Conservation (phyloP, 2,888 invertebrate species). For the Agrotis exclamationis region DNA sequence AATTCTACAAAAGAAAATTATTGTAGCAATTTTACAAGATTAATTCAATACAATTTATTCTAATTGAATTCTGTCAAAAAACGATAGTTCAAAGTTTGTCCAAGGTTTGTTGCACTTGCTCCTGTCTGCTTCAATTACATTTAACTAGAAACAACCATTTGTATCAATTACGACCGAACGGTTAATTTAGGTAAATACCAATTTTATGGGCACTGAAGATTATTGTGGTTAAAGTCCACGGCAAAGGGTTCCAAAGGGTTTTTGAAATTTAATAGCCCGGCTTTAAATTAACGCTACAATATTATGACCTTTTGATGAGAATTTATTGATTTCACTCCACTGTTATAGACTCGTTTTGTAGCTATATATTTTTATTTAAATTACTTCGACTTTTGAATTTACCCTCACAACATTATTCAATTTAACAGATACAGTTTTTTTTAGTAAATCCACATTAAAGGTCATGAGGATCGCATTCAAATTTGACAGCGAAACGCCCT, state of each 20-base stretch:
- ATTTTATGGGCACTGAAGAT: conserved; percentile 86
- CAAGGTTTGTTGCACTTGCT: conserved; percentile 76
- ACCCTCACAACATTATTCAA: conserved; percentile 24
- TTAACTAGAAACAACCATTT: conserved; percentile 89
- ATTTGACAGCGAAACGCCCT: conserved; percentile 67
- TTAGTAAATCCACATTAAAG: conserved; percentile 54
- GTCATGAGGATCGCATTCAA: conserved; percentile 68
- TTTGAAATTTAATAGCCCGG: conserved; percentile 81
- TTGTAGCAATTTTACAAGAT: conserved; percentile 29
- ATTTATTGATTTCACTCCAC: conserved; percentile 76
- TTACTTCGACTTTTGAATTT: conserved; percentile 43
- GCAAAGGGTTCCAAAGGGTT: conserved; percentile 80
- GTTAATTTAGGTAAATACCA: conserved; percentile 90
- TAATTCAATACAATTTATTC: conserved; percentile 54
- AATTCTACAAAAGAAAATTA: conserved; percentile 20
- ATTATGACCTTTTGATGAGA: conserved; percentile 77
- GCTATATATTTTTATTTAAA: conserved; percentile 30
- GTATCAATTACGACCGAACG: conserved; percentile 86
- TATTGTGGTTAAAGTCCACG: conserved; percentile 78
- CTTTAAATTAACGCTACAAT: conserved; percentile 71
- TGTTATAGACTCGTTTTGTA: conserved; percentile 39
- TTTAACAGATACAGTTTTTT: conserved; percentile 37
- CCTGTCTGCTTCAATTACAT: conserved; percentile 82
- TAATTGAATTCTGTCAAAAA: conserved; percentile 50
- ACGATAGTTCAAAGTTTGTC: conserved; percentile 52